Evolutionary conservation across 2,797 vertebrate species (phyloP), one percentile per base, ranked within the genome.

Genomic region (Enoplosus armatus): DNA sequence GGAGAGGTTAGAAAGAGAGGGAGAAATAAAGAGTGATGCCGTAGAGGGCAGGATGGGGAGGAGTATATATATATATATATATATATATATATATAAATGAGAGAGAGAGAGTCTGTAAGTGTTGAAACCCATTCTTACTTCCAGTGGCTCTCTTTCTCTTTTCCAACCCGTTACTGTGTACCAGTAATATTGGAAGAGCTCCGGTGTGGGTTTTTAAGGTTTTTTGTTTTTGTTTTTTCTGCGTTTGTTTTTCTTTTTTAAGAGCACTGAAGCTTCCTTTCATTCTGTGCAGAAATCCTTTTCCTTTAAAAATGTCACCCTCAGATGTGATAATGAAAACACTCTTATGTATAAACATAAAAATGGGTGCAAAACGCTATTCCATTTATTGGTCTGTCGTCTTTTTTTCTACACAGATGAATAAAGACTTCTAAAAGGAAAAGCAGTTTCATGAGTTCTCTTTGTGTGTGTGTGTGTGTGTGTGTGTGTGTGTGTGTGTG

Each of bases 381-480:
- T 93, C 84, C 90, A 84, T 89, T 91, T 88, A 90, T 85, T 89
- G 82, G 83, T 91, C 88, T 91, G 92, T 93, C 37, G 73, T 93
- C 90, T 93, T 90, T 91, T 93, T 94, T 94, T 94, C 91, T 94
- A 94, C 90, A 76, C 85, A 80, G 91, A 93, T 90, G 86, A 95
- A 94, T 94, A 94, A 94, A 92, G 90, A 89, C 85, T 92, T 90
- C 79, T 90, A 73, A 91, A 91, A 90, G 60, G 71, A 90, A 91
- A 88, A 72, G 66, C 45, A 24, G 80, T 77, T 87, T 75, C 16
- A 51, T 47, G 80, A 60, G 63, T 80, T 78, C 22, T 89, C 18
- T 77, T 53, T 81, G 50, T 74, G 58, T 70, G 70, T 59, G 51
- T 8, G 64, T 50, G 66, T 47, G n/a, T 29, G 55, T 15, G 43